phyloP scores from a whole-genome alignment of 2,888 invertebrate species.

The Hedya salicella region DNA sequence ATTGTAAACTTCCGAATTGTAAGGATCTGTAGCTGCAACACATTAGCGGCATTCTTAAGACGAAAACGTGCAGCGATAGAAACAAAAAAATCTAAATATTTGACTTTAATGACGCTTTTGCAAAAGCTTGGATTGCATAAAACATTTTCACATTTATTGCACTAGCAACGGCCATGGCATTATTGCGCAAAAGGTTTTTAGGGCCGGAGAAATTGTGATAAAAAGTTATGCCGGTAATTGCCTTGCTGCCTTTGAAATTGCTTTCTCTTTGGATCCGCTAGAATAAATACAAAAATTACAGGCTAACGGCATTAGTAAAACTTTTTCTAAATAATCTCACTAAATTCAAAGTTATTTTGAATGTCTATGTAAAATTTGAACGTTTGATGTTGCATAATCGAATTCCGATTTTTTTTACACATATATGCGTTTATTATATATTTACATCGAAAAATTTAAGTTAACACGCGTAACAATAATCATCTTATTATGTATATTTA shows the following conservation, averaged over 20 bases:
- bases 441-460: too few relatives aligned
- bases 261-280: slow-evolving; percentile 37
- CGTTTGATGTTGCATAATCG: not conserved
- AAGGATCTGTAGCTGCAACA: slow-evolving; percentile 60
- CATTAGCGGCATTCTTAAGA: slow-evolving; percentile 70
- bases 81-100: slow-evolving; percentile 46
- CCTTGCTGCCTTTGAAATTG: slow-evolving; percentile 34
- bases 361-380: not conserved
- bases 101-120: slow-evolving; percentile 56
- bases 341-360: not conserved
- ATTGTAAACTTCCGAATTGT: slow-evolving; percentile 81
- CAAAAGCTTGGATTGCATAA: slow-evolving; percentile 67
- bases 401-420: not conserved
- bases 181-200: slow-evolving; percentile 64
- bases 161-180: slow-evolving; percentile 50
- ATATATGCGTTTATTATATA: too few relatives aligned
- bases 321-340: slow-evolving; percentile 19
- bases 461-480: too few relatives aligned
- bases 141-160: slow-evolving; percentile 52
- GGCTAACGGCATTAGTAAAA: slow-evolving; percentile 12
- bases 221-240: slow-evolving; percentile 45
- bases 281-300: slow-evolving; percentile 34
- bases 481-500: too few relatives aligned
- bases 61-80: slow-evolving; percentile 49
- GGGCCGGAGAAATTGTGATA: slow-evolving; percentile 61